Base-by-base conservation (phyloP, 2,113 vertebrate species). In the Gadus chalcogrammus region DNA sequence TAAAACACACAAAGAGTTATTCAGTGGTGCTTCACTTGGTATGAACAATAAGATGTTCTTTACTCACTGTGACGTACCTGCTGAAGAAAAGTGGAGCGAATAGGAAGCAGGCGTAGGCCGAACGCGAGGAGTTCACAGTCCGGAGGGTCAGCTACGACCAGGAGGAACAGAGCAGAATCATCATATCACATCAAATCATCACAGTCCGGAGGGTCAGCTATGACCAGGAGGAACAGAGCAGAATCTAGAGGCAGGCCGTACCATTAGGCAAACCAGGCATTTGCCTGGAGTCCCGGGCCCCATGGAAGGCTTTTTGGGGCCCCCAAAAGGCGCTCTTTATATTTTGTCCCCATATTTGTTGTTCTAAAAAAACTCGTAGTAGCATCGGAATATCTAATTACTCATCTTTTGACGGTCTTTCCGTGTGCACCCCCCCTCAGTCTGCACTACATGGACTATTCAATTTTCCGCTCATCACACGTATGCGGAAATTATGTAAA, bases 71-170 rank as follows among this genome's bases (percentile, higher is more conserved):
- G 5, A 38, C 20, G 67, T 94, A 99, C 62, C 89, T 92, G 90
- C 95, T 95, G 86, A 98, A 99, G 91, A 97, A 99, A 67, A 96
- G 94, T 0, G 95, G 94, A 1, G 92, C 84, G 22, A 99, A 94
- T 75, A 95, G 92, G 88, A 99, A 98, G 71, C 94, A 95, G 74
- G 94, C 95, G 24, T 96, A 98, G 58, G 95, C 97, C 0, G 97
- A 98, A n/a, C 94, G 94, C 18, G 96, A 96, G 0, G 94, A 94
- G 89, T 96, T 99, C 66, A 97, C 94, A 0, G 95, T 90, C 48
- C 97, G 92, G 62, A 99, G 88, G 20, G 94, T 94, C 53, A 97
- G 87, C 96, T 97, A 80, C 31, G 31, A 7, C 0, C 68, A 83
- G 75, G 61, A 58, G 70, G 48, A 73, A 63, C 67, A 20, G 31